Evolutionary conservation across 2,797 vertebrate species (phyloP), one percentile per base, ranked within the genome.

Genomic region (Ptychobarbus kaznakovi): DNA sequence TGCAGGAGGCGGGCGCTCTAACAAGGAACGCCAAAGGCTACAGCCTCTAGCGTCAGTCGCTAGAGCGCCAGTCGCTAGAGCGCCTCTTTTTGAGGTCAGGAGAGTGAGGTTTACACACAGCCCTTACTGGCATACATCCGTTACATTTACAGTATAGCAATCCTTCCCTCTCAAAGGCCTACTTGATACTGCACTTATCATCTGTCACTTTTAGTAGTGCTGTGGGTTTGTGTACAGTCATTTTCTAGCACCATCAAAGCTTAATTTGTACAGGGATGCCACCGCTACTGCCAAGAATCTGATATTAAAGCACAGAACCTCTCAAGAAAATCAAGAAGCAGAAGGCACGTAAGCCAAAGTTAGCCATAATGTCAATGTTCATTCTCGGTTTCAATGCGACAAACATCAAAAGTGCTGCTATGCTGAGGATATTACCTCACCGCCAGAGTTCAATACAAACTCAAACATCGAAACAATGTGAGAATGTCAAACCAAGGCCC

Each of bases 341-440:
- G n/a, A n/a, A n/a, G n/a, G n/a, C n/a, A 46, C 56, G 44, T 44
- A 42, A 38, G 58, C 76, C 75, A 74, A 58, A 79, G 51, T 42
- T 72, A 70, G 25, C 44, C 44, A 58, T 74, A 80, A 80, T 74
- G 35, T 79, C 76, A 56, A 82, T 32, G 42, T 80, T 66, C 46
- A 38, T 58, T 74, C 79, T 81, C 2, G 46, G 68, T 76, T 65
- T 80, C 65, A 70, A 28, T 76, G 16, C 65, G 69, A 63, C 32
- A 85, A 58, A 87, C 38, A 85, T 85, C 68, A 86, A 87, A 87
- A 77, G 46, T 85, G 79, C 56, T 80, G 40, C 70, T 70, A 49
- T 63, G 74, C 44, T 44, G 53, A 87, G 88, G 86, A 91, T 90
- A 88, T 91, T 90, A 91, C 90, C 82, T 92, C 91, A 90, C 66